These are phyloP conservation scores for Chymomyza fuscimana DNA, from an alignment of 2,888 invertebrate genomes.

Conservation along the genomic window DNA sequence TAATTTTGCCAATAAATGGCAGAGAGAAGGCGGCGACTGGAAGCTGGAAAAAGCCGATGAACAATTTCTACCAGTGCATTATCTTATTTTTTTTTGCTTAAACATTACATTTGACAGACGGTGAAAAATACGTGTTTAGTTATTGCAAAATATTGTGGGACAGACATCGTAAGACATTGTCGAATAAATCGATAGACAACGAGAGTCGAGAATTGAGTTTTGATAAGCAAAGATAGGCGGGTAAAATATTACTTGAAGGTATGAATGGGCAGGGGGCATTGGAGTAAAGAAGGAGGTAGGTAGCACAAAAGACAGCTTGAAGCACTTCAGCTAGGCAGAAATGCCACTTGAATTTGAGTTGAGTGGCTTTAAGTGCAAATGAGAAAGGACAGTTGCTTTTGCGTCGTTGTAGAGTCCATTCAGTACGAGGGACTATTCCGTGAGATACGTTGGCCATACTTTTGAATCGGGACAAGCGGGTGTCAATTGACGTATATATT, in stretches of 20 bases:
- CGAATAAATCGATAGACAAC: slow-evolving; percentile 13
- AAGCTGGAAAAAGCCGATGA: not conserved
- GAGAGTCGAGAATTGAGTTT: slow-evolving; percentile 10
- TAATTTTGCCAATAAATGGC: slow-evolving; percentile 30
- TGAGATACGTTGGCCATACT: too few species aligned
- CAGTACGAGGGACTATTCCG: too few species aligned
- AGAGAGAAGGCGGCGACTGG: not conserved
- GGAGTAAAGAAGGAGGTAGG: not conserved
- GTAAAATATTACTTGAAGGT: not conserved
- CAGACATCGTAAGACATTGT: slow-evolving; percentile 10
- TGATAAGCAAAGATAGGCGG: slow-evolving; percentile 4
- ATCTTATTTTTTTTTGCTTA: slow-evolving; percentile 12
- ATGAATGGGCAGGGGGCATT: not conserved
- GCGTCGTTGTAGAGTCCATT: not conserved
- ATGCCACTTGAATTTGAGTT: not conserved
- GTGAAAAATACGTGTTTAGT: slow-evolving; percentile 58
- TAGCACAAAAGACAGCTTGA: not conserved
- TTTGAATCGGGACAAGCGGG: too few species aligned
- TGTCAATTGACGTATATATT: too few species aligned
- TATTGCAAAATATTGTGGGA: slow-evolving; percentile 21
- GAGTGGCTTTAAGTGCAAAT: slow-evolving; percentile 59
- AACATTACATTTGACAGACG: slow-evolving; percentile 53
- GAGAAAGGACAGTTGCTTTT: slow-evolving; percentile 48
- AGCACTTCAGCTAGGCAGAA: not conserved
- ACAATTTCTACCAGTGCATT: slow-evolving; percentile 26